These are phyloP conservation scores for Popillia japonica DNA, from an alignment of 1,140 invertebrate species.

Conservation along the genomic window DNA sequence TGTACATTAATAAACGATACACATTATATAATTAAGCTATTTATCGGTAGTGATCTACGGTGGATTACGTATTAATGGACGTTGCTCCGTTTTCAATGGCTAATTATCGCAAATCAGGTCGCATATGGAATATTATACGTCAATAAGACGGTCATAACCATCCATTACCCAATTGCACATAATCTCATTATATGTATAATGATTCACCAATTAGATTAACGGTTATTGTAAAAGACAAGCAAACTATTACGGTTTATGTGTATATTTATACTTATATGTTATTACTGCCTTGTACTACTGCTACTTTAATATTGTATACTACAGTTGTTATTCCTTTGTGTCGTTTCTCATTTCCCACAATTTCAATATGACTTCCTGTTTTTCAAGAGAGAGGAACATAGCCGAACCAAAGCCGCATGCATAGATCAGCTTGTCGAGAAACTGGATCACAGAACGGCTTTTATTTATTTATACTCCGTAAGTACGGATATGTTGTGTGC, in stretches of 20 bases:
- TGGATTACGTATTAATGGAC: too few species aligned
- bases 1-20: too few species aligned
- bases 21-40: too few species aligned
- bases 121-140: not conserved
- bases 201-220: constrained; percentile 1
- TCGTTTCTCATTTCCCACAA: not conserved
- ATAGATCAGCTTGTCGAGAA: not conserved
- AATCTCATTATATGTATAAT: not conserved
- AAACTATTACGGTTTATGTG: not conserved
- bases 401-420: not conserved
- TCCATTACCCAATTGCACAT: not conserved
- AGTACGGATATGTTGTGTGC: not conserved
- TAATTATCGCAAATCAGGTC: not conserved
- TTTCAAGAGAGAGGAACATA: not conserved
- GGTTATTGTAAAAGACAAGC: not conserved
- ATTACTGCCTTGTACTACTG: not conserved
- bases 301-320: not conserved
- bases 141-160: constrained; percentile 14
- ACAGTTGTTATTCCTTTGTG: not conserved
- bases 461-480: constrained; percentile 9
- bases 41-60: too few species aligned
- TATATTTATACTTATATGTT: not conserved
- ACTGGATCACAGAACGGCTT: not conserved
- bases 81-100: not conserved
- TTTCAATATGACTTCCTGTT: not conserved